A percentile compares a stretch with the other conserved stretches of the same genome.
Evolutionary conservation across 2,888 invertebrate genomes (phyloP).

Genomic region (Ecdyonurus torrentis): DNA sequence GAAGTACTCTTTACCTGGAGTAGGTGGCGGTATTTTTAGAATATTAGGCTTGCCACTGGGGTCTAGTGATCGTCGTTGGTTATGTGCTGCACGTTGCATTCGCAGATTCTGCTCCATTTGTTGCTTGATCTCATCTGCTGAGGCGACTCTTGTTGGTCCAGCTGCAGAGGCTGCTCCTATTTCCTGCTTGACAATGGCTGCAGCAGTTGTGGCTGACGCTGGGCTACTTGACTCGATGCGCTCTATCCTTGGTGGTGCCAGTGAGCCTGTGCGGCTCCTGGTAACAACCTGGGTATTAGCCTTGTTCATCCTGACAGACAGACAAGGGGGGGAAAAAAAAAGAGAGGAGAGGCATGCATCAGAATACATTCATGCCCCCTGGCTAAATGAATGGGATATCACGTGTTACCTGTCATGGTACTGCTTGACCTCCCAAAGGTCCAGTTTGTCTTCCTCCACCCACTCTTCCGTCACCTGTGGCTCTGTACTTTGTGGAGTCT

Average conservation of each 20-base stretch:
- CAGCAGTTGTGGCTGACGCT: constrained; percentile 7
- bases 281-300: constrained; percentile 61
- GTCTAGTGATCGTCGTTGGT: constrained; percentile 66
- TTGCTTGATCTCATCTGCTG: constrained; percentile 63
- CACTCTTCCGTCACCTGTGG: constrained; percentile 90
- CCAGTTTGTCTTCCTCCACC: constrained; percentile 90
- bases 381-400: not conserved
- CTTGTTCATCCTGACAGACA: too few species aligned
- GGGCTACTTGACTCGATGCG: constrained; percentile 5
- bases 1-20: not conserved
- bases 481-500: constrained; percentile 85
- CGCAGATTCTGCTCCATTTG: constrained; percentile 84
- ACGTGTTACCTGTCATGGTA: constrained; percentile 60
- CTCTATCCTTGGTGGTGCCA: constrained; percentile 7
- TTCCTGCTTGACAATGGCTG: too few species aligned
- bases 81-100: constrained; percentile 73
- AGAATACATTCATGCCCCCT: not conserved
- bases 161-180: too few species aligned
- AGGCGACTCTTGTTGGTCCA: constrained; percentile 24
- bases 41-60: not conserved
- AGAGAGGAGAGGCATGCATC: not conserved
- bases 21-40: not conserved
- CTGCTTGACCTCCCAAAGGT: constrained; percentile 91
- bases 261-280: constrained; percentile 48
- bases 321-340: not conserved